phyloP scores from a whole-genome alignment of 1,140 invertebrate genomes.

The Drosophila bocqueti region DNA sequence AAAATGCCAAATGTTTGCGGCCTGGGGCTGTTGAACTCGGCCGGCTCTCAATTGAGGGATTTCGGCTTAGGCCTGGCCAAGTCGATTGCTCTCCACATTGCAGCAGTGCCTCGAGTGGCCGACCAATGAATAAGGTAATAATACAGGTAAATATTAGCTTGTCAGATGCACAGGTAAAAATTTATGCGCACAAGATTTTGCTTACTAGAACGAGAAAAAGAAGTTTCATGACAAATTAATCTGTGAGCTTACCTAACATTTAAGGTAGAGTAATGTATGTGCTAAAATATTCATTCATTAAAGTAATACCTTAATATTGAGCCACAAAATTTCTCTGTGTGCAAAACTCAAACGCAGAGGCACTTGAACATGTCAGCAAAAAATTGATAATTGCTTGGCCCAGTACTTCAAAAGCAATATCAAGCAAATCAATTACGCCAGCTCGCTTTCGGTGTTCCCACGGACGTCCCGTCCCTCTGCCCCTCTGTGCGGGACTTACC shows the following conservation, averaged over 20 bases:
- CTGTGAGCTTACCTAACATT: not conserved
- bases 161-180: not conserved
- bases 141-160: conserved; percentile 22
- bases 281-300: not conserved
- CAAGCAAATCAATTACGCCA: conserved; percentile 65
- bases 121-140: conserved; percentile 14
- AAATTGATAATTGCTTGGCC: conserved; percentile 46
- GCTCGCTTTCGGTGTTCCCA: not conserved
- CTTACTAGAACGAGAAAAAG: not conserved
- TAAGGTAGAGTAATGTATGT: not conserved
- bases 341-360: conserved; percentile 4
- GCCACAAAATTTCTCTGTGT: not conserved
- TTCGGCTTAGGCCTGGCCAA: conserved; percentile 15
- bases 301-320: not conserved
- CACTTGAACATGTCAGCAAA: conserved; percentile 19
- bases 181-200: not conserved
- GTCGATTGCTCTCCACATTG: conserved; percentile 31
- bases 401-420: conserved; percentile 41
- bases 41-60: conserved; percentile 15
- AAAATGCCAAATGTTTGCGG: conserved; percentile 62
- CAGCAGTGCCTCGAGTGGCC: conserved; percentile 10
- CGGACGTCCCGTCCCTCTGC: no score
- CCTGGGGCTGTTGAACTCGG: conserved; percentile 42
- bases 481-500: conserved; percentile 3
- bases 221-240: no score